Conservation (phyloP, 2,113 vertebrate species). For the Gallinago paraguaiae region DNA sequence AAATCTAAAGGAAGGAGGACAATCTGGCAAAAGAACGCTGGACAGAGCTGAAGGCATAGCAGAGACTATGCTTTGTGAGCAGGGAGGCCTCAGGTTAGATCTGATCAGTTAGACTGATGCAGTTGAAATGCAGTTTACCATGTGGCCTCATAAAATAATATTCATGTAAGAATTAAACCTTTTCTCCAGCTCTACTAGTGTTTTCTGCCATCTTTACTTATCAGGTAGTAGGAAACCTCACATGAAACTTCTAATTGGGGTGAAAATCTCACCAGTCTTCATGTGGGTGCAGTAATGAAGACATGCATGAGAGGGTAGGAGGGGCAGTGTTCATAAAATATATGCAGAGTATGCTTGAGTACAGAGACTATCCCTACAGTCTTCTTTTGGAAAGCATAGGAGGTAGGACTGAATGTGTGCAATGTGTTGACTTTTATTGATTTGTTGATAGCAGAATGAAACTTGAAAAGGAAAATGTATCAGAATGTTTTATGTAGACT, state of each 20-base stretch:
- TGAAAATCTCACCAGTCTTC: not conserved
- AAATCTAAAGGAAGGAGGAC: not conserved
- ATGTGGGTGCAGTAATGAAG: not conserved
- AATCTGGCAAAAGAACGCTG: not conserved
- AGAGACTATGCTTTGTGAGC: not conserved
- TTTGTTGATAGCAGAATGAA: not conserved
- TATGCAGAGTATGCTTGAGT: not conserved
- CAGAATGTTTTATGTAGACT: not conserved
- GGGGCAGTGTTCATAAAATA: not conserved
- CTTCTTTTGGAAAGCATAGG: not conserved
- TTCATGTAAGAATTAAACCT: not conserved
- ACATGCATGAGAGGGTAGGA: not conserved
- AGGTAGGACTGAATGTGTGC: not conserved
- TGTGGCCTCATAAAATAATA: not conserved
- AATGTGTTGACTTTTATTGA: not conserved
- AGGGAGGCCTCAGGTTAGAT: not conserved
- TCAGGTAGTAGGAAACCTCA: not conserved
- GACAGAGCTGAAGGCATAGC: not conserved
- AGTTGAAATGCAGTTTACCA: not conserved
- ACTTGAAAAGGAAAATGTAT: not conserved
- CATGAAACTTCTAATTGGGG: not conserved
- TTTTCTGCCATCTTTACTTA: not conserved
- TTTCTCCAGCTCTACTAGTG: not conserved
- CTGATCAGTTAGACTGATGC: not conserved
- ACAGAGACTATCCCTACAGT: not conserved